These are phyloP conservation scores for Drosophila planitibia DNA, from an alignment of 2,888 invertebrate species.

Conservation along the genomic window DNA sequence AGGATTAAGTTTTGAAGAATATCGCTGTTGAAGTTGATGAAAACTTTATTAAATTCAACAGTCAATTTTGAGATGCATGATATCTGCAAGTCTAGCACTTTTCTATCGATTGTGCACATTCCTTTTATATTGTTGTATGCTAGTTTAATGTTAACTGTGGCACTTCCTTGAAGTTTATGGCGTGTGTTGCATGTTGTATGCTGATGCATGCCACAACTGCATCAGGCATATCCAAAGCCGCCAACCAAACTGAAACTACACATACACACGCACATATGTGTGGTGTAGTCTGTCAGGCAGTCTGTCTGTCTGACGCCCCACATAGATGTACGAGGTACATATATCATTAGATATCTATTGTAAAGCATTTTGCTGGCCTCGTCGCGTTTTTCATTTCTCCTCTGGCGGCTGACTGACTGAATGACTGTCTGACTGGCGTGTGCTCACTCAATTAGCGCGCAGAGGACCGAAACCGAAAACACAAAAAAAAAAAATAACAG, in stretches of 20 bases:
- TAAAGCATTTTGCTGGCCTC: conserved; percentile 64
- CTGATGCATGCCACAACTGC: conserved; percentile 65
- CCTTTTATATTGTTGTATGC: conserved; percentile 15
- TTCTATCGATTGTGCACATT: neutral
- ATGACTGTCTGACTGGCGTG: conserved; percentile 62
- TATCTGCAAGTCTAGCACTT: conserved; percentile 11
- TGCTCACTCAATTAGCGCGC: conserved; percentile 80
- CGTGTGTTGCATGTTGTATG: conserved; percentile 61
- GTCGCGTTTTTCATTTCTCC: conserved; percentile 78
- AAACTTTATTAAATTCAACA: neutral
- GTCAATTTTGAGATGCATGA: neutral
- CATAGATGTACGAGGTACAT: conserved; percentile 39
- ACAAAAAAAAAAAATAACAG: conserved; percentile 23
- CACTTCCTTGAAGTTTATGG: conserved; percentile 75
- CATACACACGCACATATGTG: neutral
- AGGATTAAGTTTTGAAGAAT: neutral
- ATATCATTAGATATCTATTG: conserved; percentile 52
- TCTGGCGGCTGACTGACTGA: conserved; percentile 49
- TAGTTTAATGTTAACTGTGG: conserved; percentile 38
- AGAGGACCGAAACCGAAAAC: conserved; percentile 73
- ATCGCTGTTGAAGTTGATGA: neutral
- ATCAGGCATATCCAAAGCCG: conserved; percentile 52
- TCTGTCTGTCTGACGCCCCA: conserved; percentile 53
- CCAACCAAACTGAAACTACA: conserved; percentile 18
- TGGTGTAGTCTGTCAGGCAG: conserved; percentile 13